phyloP scores from a whole-genome alignment of 2,888 invertebrate species.

The Germaria angustata region DNA sequence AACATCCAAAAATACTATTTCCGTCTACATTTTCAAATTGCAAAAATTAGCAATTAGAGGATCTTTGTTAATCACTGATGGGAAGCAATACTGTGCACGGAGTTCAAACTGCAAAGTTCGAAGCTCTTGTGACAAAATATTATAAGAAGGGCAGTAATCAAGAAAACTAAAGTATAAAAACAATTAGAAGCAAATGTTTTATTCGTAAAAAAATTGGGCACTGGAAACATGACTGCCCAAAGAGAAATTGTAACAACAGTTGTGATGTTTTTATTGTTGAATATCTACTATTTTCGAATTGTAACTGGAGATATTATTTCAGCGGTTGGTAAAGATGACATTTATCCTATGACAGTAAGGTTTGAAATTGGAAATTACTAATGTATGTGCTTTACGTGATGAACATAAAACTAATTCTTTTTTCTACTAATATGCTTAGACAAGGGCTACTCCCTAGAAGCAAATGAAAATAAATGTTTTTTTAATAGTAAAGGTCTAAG shows the following conservation, averaged over 20 bases:
- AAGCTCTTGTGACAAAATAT: not conserved
- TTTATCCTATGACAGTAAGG: constrained; percentile 61
- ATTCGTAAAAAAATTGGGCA: not conserved
- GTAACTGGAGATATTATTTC: constrained; percentile 59
- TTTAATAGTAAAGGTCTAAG: constrained; percentile 48
- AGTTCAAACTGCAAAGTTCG: constrained; percentile 22
- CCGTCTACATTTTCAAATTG: constrained; percentile 34
- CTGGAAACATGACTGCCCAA: constrained; percentile 7
- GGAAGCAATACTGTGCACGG: constrained; percentile 65
- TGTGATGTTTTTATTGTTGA: not conserved
- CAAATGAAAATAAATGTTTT: constrained; percentile 53
- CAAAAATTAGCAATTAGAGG: constrained; percentile 61
- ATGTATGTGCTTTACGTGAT: constrained; percentile 67
- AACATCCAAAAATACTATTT: constrained; percentile 59
- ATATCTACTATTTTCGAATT: constrained; percentile 19
- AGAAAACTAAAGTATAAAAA: too few species aligned
- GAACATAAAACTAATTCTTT: constrained; percentile 65
- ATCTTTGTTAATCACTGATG: too few species aligned
- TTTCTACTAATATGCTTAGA: constrained; percentile 65
- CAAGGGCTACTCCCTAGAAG: constrained; percentile 54
- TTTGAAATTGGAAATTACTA: constrained; percentile 63
- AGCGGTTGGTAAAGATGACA: constrained; percentile 60
- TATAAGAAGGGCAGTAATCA: not conserved
- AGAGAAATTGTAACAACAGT: not conserved
- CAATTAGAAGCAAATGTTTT: too few species aligned